Conservation (phyloP, 30 jellyfish, hydroid and myxozoan species). For the Hydractinia symbiolongicarpus region DNA sequence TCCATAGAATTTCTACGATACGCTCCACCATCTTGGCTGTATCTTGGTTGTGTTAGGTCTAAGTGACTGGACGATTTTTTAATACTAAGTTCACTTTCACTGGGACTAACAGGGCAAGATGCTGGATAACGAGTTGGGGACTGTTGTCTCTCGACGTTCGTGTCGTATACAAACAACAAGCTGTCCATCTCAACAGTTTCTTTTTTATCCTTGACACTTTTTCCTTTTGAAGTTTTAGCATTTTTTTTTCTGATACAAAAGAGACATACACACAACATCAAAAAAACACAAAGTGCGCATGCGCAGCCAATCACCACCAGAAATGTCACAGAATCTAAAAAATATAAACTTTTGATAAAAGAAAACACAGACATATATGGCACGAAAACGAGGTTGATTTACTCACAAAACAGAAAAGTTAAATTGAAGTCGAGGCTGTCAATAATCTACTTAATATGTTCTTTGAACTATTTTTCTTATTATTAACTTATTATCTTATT, state of each 20-base stretch:
- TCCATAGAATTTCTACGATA: slow-evolving; percentile 22
- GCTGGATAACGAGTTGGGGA: slow-evolving; percentile 4
- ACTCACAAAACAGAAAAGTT: no score
- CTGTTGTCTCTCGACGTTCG: not conserved
- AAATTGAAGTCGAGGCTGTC: no score
- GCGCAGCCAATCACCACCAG: not conserved
- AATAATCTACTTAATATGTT: no score
- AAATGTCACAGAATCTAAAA: not conserved
- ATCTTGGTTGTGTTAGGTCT: not conserved
- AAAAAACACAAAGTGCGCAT: not conserved
- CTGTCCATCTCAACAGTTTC: slow-evolving; percentile 3
- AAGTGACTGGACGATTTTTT: not conserved
- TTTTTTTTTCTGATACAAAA: not conserved
- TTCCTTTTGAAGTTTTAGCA: not conserved
- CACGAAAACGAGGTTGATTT: no score
- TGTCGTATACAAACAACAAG: not conserved
- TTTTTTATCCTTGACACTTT: not conserved
- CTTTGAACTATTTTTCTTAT: no score
- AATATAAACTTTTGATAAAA: not conserved
- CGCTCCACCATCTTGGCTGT: not conserved
- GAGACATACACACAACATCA: not conserved
- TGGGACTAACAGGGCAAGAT: slow-evolving; percentile 12
- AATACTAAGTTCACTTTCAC: not conserved
- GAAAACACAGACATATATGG: no score
- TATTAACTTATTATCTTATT: no score